Evolutionary conservation across 1,140 invertebrate genomes (phyloP).

Genomic region (Brachionus paranguensis): DNA sequence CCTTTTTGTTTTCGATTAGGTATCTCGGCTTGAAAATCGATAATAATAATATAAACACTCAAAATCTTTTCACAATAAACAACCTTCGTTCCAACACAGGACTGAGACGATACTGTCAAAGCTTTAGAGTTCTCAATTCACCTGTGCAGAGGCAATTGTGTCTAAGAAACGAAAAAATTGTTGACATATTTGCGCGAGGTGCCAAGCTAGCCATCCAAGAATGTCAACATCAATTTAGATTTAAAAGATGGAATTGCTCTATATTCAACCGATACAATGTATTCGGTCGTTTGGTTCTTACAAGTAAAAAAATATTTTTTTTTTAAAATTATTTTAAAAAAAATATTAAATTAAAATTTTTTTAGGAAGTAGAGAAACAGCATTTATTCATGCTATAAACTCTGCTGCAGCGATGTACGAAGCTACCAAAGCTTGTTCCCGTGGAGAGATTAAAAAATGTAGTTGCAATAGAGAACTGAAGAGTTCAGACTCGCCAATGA

Average conservation of each 20-base stretch:
- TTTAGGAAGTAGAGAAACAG: slow-evolving; percentile 64
- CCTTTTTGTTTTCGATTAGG: background rate
- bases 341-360: background rate
- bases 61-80: background rate
- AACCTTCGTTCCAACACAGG: background rate
- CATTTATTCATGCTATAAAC: slow-evolving; percentile 65
- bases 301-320: background rate
- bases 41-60: background rate
- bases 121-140: background rate
- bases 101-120: background rate
- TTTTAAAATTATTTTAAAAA: background rate
- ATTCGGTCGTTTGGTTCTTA: background rate
- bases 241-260: slow-evolving; percentile 38
- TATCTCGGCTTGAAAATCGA: slow-evolving; percentile 27
- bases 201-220: slow-evolving; percentile 24
- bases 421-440: slow-evolving; percentile 63
- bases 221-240: slow-evolving; percentile 37
- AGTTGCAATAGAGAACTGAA: slow-evolving; percentile 57
- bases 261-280: slow-evolving; percentile 22
- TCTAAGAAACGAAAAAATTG: slow-evolving; percentile 1
- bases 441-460: slow-evolving; percentile 65
- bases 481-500: slow-evolving; percentile 46
- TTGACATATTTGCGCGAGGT: background rate
- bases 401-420: slow-evolving; percentile 65
- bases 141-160: slow-evolving; percentile 15